Conservation (phyloP, 2,113 vertebrate genomes). For the Perognathus longimembris region DNA sequence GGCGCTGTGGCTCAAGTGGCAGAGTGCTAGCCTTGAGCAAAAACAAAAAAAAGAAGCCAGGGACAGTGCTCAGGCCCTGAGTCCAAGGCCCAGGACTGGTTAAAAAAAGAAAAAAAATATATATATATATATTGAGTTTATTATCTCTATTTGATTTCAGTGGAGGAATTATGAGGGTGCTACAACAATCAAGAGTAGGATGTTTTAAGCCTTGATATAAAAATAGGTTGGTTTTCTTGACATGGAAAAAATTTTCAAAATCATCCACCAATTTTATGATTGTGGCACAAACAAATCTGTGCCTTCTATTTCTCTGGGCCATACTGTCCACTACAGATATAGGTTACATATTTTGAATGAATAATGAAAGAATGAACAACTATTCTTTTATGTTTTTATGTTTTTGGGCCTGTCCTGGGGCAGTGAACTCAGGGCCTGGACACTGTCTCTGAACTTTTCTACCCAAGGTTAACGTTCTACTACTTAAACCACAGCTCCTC, state of each 20-base stretch:
- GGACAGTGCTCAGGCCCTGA: too few relatives aligned
- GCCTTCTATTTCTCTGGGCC: constrained; percentile 19
- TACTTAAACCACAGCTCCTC: too few relatives aligned
- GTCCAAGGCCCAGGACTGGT: too few relatives aligned
- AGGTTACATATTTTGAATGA: constrained; percentile 45
- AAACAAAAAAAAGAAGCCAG: too few relatives aligned
- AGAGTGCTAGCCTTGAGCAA: too few relatives aligned
- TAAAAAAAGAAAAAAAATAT: too few relatives aligned
- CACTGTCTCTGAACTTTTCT: too few relatives aligned
- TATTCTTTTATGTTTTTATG: background rate
- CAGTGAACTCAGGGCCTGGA: too few relatives aligned
- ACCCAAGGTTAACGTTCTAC: too few relatives aligned
- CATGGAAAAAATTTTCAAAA: constrained; percentile 16
- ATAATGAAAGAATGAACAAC: constrained; percentile 37
- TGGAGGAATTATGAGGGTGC: constrained; percentile 24
- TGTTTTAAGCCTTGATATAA: background rate
- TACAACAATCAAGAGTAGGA: constrained; percentile 51
- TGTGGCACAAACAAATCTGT: constrained; percentile 12
- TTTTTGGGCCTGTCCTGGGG: too few relatives aligned
- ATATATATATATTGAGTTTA: background rate
- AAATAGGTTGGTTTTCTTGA: constrained; percentile 19
- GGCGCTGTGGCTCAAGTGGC: too few relatives aligned
- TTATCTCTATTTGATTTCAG: constrained; percentile 11
- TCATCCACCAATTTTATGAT: constrained; percentile 14
- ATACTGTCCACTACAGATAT: background rate